Evolutionary conservation across 1,140 invertebrate species (phyloP).

Genomic region (Drosophila rufa): DNA sequence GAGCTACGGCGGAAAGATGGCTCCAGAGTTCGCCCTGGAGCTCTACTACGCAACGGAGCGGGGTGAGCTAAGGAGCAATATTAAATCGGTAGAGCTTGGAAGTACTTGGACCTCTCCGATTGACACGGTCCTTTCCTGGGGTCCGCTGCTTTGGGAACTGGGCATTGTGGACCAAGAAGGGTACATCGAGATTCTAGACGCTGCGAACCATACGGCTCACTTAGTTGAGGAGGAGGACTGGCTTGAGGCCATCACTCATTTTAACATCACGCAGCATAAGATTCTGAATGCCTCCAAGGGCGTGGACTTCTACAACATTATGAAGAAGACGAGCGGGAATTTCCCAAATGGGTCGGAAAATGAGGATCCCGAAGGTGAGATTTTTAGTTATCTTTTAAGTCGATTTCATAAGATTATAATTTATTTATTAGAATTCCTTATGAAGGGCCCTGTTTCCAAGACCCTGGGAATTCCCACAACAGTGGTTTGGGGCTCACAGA

Average conservation of each 20-base stretch:
- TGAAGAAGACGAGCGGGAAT: conserved; percentile 84
- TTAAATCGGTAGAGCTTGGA: conserved; percentile 92
- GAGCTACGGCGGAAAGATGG: conserved; percentile 96
- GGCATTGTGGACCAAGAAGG: conserved; percentile 88
- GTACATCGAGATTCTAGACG: conserved; percentile 86
- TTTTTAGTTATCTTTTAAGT: too few species aligned
- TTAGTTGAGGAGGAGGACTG: conserved; percentile 87
- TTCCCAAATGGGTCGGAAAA: conserved; percentile 63
- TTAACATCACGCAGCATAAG: conserved; percentile 88
- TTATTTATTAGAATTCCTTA: conserved; percentile 85
- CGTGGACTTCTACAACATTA: conserved; percentile 93
- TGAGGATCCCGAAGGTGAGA: conserved; percentile 23
- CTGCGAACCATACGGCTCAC: conserved; percentile 86
- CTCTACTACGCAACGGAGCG: conserved; percentile 87
- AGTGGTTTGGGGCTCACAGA: conserved; percentile 88
- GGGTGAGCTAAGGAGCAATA: conserved; percentile 89
- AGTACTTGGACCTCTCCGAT: conserved; percentile 95
- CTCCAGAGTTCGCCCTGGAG: conserved; percentile 89
- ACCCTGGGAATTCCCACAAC: conserved; percentile 88
- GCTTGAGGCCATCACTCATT: conserved; percentile 87
- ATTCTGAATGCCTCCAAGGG: conserved; percentile 87
- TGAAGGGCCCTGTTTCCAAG: conserved; percentile 90
- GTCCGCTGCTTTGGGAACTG: conserved; percentile 86
- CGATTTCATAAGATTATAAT: too few species aligned
- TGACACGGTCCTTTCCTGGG: conserved; percentile 92